These are phyloP conservation scores for Caenorhabditis brenneri DNA, from an alignment of 1,140 invertebrate genomes.

Conservation along the genomic window DNA sequence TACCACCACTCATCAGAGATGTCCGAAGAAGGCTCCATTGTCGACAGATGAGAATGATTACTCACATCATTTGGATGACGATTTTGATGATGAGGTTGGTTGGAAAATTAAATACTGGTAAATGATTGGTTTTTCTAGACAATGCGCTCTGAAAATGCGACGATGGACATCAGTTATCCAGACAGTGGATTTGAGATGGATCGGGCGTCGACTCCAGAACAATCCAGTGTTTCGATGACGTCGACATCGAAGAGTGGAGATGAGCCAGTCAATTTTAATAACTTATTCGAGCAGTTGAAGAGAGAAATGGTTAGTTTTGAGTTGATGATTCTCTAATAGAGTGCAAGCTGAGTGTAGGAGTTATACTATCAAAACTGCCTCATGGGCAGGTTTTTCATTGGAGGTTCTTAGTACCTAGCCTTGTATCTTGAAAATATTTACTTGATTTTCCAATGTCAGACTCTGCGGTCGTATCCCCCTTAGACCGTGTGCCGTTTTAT, in stretches of 20 bases:
- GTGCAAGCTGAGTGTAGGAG: too few relatives aligned
- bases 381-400: too few relatives aligned
- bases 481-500: too few relatives aligned
- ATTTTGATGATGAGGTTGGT: conserved; percentile 3
- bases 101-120: background rate
- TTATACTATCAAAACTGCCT: too few relatives aligned
- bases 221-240: conserved; percentile 3
- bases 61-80: conserved; percentile 18
- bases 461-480: too few relatives aligned
- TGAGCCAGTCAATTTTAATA: background rate
- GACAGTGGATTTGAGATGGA: conserved; percentile 48
- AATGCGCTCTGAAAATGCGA: conserved; percentile 22
- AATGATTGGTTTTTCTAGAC: background rate
- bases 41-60: conserved; percentile 22
- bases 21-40: background rate
- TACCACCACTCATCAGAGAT: background rate
- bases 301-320: conserved; percentile 51
- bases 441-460: too few relatives aligned
- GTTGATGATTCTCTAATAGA: too few relatives aligned
- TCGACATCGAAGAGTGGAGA: conserved; percentile 37
- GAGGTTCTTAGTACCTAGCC: too few relatives aligned
- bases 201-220: conserved; percentile 41
- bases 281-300: conserved; percentile 36
- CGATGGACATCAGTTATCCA: conserved; percentile 42
- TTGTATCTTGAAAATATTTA: too few relatives aligned